Evolutionary conservation across 2,888 invertebrate genomes (phyloP).

Genomic region (Carpatolechia fugitivella): DNA sequence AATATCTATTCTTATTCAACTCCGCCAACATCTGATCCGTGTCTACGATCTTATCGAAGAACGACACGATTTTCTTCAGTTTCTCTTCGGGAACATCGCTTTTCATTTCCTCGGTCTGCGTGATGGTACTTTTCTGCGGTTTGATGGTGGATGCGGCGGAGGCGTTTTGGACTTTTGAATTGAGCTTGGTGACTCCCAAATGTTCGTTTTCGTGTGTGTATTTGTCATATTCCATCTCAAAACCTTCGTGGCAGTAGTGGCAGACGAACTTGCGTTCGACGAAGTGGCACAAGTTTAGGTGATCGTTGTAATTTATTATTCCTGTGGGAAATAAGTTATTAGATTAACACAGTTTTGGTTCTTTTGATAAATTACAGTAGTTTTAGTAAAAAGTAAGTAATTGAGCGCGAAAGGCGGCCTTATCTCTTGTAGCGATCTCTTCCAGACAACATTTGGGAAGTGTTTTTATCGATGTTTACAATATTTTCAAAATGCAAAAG

Average conservation of each 20-base stretch:
- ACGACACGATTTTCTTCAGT: constrained; percentile 65
- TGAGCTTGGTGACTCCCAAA: constrained; percentile 52
- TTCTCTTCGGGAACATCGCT: constrained; percentile 54
- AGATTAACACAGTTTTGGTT: too few species aligned
- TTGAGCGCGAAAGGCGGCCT: too few species aligned
- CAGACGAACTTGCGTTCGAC: constrained; percentile 50
- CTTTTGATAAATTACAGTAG: too few species aligned
- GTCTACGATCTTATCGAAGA: constrained; percentile 61
- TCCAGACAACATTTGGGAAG: too few species aligned
- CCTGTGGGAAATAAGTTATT: constrained; percentile 44
- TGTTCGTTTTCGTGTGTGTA: constrained; percentile 61
- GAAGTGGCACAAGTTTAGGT: constrained; percentile 64
- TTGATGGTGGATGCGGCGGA: constrained; percentile 23
- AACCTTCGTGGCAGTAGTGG: constrained; percentile 69
- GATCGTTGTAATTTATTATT: constrained; percentile 72
- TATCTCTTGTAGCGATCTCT: too few species aligned
- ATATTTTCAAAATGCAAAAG: too few species aligned
- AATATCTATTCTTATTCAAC: constrained; percentile 42
- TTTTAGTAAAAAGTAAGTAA: too few species aligned
- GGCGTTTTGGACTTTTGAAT: constrained; percentile 5
- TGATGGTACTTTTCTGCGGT: constrained; percentile 40
- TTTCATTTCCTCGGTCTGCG: constrained; percentile 50
- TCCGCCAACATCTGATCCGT: constrained; percentile 45
- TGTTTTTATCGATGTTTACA: too few species aligned
- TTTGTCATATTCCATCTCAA: constrained; percentile 50